Evolutionary conservation across 1,140 invertebrate genomes (phyloP), one percentile per base, ranked within the genome.

Genomic region (Drosophila seguyi): DNA sequence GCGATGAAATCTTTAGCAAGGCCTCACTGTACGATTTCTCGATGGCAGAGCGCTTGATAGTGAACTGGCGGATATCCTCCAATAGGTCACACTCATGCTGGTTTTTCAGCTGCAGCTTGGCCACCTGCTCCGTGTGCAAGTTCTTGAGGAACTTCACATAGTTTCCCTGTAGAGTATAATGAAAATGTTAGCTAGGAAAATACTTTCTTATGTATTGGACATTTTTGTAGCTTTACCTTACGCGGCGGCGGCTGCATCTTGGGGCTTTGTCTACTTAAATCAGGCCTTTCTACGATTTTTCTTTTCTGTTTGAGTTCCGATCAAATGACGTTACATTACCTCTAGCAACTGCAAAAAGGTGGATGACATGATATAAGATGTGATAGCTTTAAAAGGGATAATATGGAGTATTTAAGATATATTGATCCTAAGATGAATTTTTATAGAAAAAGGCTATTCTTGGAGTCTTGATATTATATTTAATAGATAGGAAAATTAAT

Each of bases 11-110:
- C 94, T 98, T 98, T 55, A 98, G 94, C 67, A 98, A 93, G 27
- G 97, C 96, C 96, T 99, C 98, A 1, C 97, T 98, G 93, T 99
- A 99, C 16, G 97, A 97, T 92, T 98, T 99, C 93, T 99, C 98
- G 77, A 99, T 97, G 22, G 97, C 95, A 20, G 97, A 98, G 79
- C 97, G 95, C 92, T 98, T 98, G 90, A 98, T 96, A 41, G 96
- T 97, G 93, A 98, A 99, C 88, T 96, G 97, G 94, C 97, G 96
- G 53, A 99, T 96, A 92, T 99, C 98, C 94, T 99, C 98, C 48
- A 99, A 93, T 65, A 99, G 94, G 92, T 99, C 98, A 93, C 97
- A 98, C 92, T 99, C 98, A 94, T 99, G 98, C 93, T 99, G 98
- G 93, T 99, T 98, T 93, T 99, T 99, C 29, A 96, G 94, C 92